Base-by-base conservation (phyloP, 2,113 vertebrate species). In the Pyxicephalus adspersus region DNA sequence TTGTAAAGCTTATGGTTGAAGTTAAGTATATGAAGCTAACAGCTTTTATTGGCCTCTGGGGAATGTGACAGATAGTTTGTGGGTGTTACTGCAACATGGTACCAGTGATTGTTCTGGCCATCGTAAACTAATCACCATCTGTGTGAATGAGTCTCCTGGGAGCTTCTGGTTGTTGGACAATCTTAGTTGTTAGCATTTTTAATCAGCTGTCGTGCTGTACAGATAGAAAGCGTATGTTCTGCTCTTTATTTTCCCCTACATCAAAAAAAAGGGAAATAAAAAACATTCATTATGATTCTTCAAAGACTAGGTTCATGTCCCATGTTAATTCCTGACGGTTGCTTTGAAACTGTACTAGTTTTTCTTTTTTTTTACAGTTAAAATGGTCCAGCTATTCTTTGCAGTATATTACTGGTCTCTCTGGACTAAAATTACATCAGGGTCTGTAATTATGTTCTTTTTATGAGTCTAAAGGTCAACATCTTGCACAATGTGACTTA, bases 111-210 rank as follows among this genome's bases (percentile, higher is more conserved):
- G 92, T 92, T 91, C 91, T 89, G 90, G 90, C 91, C 92, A 89
- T 93, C 91, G 88, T 91, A 90, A 91, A 93, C 94, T 93, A 91
- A 93, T 94, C 90, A 85, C 93, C 94, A 93, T 94, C 94, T 94
- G 93, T 92, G 90, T 89, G 88, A 87, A 87, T 83, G 88, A 88
- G 90, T 89, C 93, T 91, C 92, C 68, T 85, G 92, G 92, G 92
- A 93, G 85, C 78, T 84, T 86, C 90, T 91, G 90, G 87, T 90
- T 90, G 87, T 93, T 93, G 92, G 92, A 93, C 91, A 92, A 91
- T 92, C 91, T 92, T 89, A 89, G 91, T 90, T 91, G 94, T 94
- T 93, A 94, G 92, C 92, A 92, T 94, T 93, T 93, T 93, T 92
- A 93, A 94, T 93, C 92, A 92, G 92, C 90, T 91, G 91, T 91